A percentile compares a stretch with the other conserved stretches of the same genome.
Conservation (phyloP, 2,888 invertebrate genomes). For the Callosobruchus maculatus region DNA sequence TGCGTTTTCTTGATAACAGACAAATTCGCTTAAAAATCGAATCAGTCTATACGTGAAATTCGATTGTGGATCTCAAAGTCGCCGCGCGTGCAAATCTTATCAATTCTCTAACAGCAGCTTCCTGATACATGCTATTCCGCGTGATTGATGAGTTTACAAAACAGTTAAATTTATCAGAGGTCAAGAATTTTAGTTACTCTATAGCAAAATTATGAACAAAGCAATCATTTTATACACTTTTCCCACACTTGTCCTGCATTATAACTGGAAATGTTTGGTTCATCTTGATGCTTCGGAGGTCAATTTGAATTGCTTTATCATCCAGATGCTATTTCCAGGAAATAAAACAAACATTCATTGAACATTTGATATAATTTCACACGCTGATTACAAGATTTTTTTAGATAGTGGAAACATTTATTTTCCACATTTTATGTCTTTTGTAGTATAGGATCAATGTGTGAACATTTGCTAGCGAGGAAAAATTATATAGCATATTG, state of each 20-base stretch:
- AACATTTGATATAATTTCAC: background rate
- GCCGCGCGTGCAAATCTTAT: too few species aligned
- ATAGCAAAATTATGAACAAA: background rate
- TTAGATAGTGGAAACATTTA: background rate
- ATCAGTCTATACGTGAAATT: too few species aligned
- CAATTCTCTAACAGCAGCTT: too few species aligned
- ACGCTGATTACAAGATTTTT: background rate
- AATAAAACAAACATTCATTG: background rate
- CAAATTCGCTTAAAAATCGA: too few species aligned
- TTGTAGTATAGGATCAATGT: background rate
- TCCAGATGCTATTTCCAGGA: background rate
- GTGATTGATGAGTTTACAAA: background rate
- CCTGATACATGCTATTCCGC: background rate
- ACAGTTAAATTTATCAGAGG: background rate
- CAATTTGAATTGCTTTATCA: background rate
- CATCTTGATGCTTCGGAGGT: background rate
- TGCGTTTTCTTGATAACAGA: too few species aligned
- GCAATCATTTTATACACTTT: background rate
- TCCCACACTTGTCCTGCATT: background rate
- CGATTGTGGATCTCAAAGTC: too few species aligned
- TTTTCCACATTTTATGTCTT: background rate
- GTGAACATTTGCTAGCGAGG: too few species aligned
- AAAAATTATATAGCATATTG: too few species aligned
- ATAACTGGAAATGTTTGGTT: background rate
- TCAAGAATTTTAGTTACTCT: background rate